Evolutionary conservation across 2,113 vertebrate species (phyloP), one percentile per base, ranked within the genome.

Genomic region (Apistogramma diplotaenia): DNA sequence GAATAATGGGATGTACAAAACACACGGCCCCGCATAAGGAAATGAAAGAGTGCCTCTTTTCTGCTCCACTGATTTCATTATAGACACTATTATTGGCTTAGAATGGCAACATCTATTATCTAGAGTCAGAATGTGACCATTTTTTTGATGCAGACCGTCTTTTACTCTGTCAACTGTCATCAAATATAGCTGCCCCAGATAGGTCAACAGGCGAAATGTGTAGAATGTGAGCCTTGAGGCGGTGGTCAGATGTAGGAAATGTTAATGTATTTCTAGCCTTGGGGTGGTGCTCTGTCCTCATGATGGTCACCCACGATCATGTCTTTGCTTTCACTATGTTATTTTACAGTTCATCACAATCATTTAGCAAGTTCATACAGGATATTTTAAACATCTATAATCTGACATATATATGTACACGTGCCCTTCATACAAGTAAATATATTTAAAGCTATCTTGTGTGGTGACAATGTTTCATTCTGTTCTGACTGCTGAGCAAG

Each of bases 1-100:
- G 93, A 95, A 95, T 95, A 94, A 95, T 95, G 89, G 91, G 85
- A 88, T 86, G 89, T 89, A 91, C 89, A 90, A 93, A 95, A 93
- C 88, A 71, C 85, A 79, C 62, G 23, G 90, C 86, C 92, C 90
- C 75, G 81, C 91, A 83, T 91, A 92, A 95, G 92, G 94, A 95
- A 95, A 95, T 96, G 93, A 95, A 95, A 95, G 91, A 93, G 93
- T 80, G 89, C 89, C 93, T 94, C 88, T 94, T 95, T 95, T 95
- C 95, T 94, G 93, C 92, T 93, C 91, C 88, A 86, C 93, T 92
- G 93, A 95, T 95, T 95, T 95, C 94, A 95, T 96, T 95, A 95
- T 94, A 94, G 94, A 94, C 92, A 93, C 91, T 94, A 95, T 95
- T 96, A 95, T 95, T 94, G 92, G 92, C 93, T 94, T 87, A 90